Evolutionary conservation across 2,888 invertebrate species (phyloP), one percentile per base, ranked within the genome.

Genomic region (Yponomeuta malinellus): DNA sequence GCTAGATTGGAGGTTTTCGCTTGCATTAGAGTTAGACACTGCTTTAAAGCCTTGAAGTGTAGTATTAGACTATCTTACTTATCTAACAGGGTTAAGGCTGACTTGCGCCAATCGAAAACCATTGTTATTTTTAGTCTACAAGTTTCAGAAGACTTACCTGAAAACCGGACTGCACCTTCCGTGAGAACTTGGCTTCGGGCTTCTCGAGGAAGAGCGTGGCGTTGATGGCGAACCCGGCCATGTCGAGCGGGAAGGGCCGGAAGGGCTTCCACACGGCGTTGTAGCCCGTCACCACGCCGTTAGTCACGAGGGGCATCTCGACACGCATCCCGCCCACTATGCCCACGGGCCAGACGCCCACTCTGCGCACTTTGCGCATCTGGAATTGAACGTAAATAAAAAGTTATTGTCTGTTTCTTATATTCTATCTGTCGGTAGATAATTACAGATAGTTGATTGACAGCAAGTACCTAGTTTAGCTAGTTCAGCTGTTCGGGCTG

Each of bases 201-300:
- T 95, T 94, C 29, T 94, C 92, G 5, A 96, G 85, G 68, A 98
- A 93, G 71, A 97, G 87, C 29, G 95, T 94, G 2, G 97, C 88
- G 82, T 97, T 97, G 64, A 98, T 95, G 9, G 97, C 98, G 82
- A 98, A 99, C 0, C 98, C 98, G 0, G 99, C 99, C 99, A 99
- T 99, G 81, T 99, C 99, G 63, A 98, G 95, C 0, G 99, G 98
- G 91, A 99, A 99, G 0, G 97, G 96, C 73, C 99, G 93, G 77
- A 97, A 95, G 0, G 98, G 96, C 79, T 96, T 96, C 97, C 98
- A 99, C 0, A 95, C 96, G 0, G 96, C 95, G 79, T 94, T 94
- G 79, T 90, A 94, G 0, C 93, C 93, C 12, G 85, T 81, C 1
- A 94, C 92, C 74, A 90, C 91, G 2, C 92, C 95, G 73, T 93